Percentiles rank a stretch among this genome's conserved stretches.
Conservation (phyloP, 2,113 vertebrate genomes). For the Hippocampus barbouri region DNA sequence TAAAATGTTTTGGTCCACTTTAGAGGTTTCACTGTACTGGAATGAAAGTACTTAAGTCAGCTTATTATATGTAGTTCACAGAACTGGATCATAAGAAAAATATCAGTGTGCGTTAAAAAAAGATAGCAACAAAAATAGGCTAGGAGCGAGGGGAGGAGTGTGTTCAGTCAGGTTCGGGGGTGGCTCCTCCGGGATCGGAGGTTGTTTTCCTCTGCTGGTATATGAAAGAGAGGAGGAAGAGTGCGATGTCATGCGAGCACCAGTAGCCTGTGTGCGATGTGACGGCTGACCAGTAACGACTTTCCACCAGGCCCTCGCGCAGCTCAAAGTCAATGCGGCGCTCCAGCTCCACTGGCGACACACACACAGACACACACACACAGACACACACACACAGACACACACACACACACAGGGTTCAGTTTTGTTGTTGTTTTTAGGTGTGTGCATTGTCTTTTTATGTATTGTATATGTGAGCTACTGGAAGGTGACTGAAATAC, state of each 20-base stretch:
- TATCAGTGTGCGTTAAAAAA: slow-evolving; percentile 23
- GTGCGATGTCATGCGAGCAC: slow-evolving; percentile 93
- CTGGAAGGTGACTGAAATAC: no score
- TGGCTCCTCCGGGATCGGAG: slow-evolving; percentile 40
- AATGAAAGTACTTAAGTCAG: slow-evolving; percentile 23
- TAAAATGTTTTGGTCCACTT: not conserved
- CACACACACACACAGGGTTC: not conserved
- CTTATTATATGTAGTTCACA: slow-evolving; percentile 12
- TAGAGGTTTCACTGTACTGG: slow-evolving; percentile 8
- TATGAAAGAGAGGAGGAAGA: slow-evolving; percentile 95
- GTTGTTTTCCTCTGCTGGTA: slow-evolving; percentile 76
- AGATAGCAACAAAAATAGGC: not conserved
- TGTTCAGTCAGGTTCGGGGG: slow-evolving; percentile 61
- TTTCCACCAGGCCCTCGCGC: slow-evolving; percentile 94
- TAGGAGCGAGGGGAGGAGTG: not conserved
- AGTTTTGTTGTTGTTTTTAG: not conserved
- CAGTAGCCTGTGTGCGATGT: slow-evolving; percentile 97
- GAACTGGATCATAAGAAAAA: slow-evolving; percentile 16
- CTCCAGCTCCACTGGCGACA: slow-evolving; percentile 86
- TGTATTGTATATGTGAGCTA: not conserved
- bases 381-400: slow-evolving; percentile 12
- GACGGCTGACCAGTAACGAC: slow-evolving; percentile 96
- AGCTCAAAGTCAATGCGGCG: slow-evolving; percentile 95
- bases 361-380: not conserved
- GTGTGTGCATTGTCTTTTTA: not conserved